These are phyloP conservation scores for Drosophila niveifrons DNA, from an alignment of 2,888 invertebrate species.

Conservation along the genomic window DNA sequence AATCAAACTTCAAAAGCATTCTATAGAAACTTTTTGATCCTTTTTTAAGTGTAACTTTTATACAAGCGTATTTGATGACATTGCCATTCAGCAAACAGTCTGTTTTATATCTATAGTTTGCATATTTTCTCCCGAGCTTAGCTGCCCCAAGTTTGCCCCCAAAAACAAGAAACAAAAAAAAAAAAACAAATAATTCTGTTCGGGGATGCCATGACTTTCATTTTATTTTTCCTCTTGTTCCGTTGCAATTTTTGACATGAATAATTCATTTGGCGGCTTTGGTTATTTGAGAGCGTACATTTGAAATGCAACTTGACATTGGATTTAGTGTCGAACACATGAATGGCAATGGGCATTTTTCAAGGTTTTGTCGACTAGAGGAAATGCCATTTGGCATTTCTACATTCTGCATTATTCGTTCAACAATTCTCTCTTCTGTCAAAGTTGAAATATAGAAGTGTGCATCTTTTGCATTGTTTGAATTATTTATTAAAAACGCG, in stretches of 20 bases:
- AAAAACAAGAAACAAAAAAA: background rate
- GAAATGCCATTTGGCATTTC: constrained; percentile 27
- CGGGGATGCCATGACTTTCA: constrained; percentile 11
- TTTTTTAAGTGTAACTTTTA: background rate
- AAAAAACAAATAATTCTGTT: constrained; percentile 7
- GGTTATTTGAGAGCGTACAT: constrained; percentile 48
- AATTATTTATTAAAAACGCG: background rate
- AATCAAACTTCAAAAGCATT: background rate
- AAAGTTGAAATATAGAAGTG: background rate
- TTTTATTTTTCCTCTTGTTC: constrained; percentile 21
- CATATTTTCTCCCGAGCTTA: background rate
- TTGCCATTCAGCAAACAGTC: background rate
- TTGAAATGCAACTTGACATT: constrained; percentile 72
- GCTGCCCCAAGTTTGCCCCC: background rate
- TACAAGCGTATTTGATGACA: background rate
- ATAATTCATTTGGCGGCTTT: constrained; percentile 69
- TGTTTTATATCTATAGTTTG: background rate
- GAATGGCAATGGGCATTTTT: constrained; percentile 33
- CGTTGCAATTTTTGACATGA: constrained; percentile 51
- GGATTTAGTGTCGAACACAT: constrained; percentile 47
- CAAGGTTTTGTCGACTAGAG: constrained; percentile 45
- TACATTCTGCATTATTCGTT: constrained; percentile 49
- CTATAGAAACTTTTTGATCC: background rate
- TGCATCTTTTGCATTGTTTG: background rate
- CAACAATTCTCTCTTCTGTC: background rate